A percentile compares a stretch with the other conserved stretches of the same genome.
These are phyloP conservation scores for Drosophila bunnanda DNA, from an alignment of 2,888 invertebrate genomes.

Conservation along the genomic window DNA sequence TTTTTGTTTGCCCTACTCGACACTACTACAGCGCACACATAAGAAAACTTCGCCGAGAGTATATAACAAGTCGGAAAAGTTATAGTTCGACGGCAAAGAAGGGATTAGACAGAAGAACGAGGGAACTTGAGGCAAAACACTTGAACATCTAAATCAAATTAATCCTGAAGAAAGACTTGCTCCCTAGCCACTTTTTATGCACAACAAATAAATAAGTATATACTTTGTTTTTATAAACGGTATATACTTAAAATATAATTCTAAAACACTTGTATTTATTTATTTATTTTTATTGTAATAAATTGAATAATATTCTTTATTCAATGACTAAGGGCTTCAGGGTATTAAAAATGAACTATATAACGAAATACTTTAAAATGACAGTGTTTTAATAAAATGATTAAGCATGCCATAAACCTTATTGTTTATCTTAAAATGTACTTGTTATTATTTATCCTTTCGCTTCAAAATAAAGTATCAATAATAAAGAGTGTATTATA, in stretches of 20 bases:
- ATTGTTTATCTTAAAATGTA: no score
- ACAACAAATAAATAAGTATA: background rate
- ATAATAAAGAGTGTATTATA: background rate
- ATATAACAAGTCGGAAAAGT: conserved; percentile 26
- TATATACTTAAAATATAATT: background rate
- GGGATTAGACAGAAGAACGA: conserved; percentile 15
- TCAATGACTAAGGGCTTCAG: no score
- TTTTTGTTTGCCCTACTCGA: background rate
- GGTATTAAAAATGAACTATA: no score
- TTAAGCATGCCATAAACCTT: no score
- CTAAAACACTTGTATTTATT: no score
- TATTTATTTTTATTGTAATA: no score
- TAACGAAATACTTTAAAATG: no score
- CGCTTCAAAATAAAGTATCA: background rate
- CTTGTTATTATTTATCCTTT: background rate
- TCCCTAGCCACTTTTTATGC: conserved; percentile 5
- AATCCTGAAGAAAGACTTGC: conserved; percentile 58
- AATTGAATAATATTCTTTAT: no score
- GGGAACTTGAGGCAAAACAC: conserved; percentile 46
- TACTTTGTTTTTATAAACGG: no score
- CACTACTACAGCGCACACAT: background rate
- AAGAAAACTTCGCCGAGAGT: conserved; percentile 27
- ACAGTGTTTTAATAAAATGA: no score
- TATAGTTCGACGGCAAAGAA: conserved; percentile 5
- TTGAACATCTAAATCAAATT: conserved; percentile 78